These are phyloP conservation scores for Fistularia tabacaria DNA, from an alignment of 2,797 vertebrate species.

Conservation along the genomic window DNA sequence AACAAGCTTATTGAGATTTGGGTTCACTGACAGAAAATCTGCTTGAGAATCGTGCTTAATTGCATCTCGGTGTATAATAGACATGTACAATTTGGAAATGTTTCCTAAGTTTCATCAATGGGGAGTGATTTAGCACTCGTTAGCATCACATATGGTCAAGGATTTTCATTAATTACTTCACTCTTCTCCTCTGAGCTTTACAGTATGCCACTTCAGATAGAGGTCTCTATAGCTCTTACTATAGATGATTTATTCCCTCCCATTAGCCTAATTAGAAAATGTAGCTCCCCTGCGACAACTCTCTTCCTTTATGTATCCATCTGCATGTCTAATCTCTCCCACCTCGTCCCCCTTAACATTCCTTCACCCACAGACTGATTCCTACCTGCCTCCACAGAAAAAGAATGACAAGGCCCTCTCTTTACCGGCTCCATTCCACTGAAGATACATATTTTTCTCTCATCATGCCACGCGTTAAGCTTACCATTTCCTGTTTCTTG, in stretches of 20 bases:
- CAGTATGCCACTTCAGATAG: conserved; percentile 16
- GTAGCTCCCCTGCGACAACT: conserved; percentile 13
- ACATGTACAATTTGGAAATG: conserved; percentile 12
- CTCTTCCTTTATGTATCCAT: conserved; percentile 37
- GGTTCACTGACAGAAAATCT: no score
- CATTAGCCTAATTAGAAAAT: conserved; percentile 35
- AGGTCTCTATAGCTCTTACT: conserved; percentile 10
- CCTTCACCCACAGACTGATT: conserved; percentile 43
- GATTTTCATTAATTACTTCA: conserved; percentile 31
- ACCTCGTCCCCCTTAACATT: conserved; percentile 35
- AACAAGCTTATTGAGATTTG: no score
- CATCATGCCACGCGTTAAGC: neutral
- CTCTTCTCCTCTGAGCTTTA: conserved; percentile 15
- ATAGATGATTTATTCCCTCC: conserved; percentile 16
- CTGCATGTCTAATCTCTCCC: conserved; percentile 44
- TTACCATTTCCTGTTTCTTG: conserved; percentile 3
- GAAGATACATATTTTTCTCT: no score
- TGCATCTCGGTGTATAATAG: no score
- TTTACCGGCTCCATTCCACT: conserved; percentile 5
- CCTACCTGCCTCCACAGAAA: conserved; percentile 18
- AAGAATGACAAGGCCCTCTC: conserved; percentile 8
- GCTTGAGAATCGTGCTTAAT: no score
- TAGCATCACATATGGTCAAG: conserved; percentile 31
- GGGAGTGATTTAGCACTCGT: conserved; percentile 21
- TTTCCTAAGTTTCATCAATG: conserved; percentile 14